Base-by-base conservation (phyloP, 2,888 invertebrate genomes). In the Endotricha flammealis region DNA sequence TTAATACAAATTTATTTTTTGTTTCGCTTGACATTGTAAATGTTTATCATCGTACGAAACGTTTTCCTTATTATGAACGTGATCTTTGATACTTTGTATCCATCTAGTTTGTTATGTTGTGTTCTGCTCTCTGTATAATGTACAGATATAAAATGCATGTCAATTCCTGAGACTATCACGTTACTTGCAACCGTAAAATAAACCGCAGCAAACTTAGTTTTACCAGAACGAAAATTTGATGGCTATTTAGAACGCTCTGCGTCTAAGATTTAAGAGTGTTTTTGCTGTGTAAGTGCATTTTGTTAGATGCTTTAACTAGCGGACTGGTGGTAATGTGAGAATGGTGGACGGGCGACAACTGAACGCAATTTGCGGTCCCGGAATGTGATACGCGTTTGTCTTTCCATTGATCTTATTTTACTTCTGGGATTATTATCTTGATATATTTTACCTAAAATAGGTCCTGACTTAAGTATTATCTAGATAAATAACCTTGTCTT, bases 301-400 rank as follows among this genome's bases (percentile, higher is more conserved):
- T 24, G 47, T 54, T 50, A 33, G 36, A 31, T 43, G 50, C 52
- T 58, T 57, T 56, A 57, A 55, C 47, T 42, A 43, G 55, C 46
- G 51, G 50, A 54, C 36, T 44, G 54, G 46, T 42, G 38, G 76
- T 69, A 75, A 79, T 53, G 53, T 53, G 68, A 79, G 68, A 74
- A 66, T 58, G 56, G 48, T 53, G 53, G 68, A 54, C 62, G 53
- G 57, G 55, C 57, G 53, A 54, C 61, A 58, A 58, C 55, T 57
- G 50, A 37, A 53, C 55, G 53, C 58, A 58, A 58, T 61, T 64
- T 72, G 75, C 61, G 73, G 74, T 71, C 54, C 57, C 42, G 59
- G 50, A 61, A 69, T 64, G 47, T 55, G 69, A 70, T 70, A 73
- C 49, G 42, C 48, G 44, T 54, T 49, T 36, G 39, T 63, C 59